Conservation (phyloP, 2,797 vertebrate genomes). For the Squalus acanthias region DNA sequence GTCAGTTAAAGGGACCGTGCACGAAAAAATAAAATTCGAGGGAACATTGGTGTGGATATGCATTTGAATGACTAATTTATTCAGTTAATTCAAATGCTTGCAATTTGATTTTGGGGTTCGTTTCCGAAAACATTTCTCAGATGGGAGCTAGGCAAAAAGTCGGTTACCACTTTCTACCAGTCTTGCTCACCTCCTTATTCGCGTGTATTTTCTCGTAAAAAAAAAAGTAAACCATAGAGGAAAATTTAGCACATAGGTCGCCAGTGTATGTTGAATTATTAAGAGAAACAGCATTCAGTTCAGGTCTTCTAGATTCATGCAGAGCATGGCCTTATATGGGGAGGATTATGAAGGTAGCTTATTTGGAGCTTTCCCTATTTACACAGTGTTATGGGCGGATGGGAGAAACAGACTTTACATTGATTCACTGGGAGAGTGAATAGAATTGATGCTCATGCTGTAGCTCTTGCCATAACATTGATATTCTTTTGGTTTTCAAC, state of each 20-base stretch:
- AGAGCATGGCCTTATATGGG: background rate
- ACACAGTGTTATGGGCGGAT: background rate
- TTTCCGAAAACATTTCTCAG: background rate
- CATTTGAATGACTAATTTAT: background rate
- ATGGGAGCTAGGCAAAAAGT: background rate
- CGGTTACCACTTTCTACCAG: background rate
- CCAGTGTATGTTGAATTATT: background rate
- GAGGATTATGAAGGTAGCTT: background rate
- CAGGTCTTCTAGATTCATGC: background rate
- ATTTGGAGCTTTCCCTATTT: background rate
- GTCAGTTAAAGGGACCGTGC: no score
- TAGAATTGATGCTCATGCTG: background rate
- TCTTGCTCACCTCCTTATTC: no score
- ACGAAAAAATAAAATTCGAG: no score
- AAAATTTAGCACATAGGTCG: background rate
- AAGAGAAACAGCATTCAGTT: background rate
- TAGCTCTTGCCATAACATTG: background rate
- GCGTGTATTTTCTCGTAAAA: no score
- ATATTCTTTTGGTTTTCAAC: background rate
- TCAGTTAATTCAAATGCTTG: background rate
- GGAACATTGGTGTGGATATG: background rate
- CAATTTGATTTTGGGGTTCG: background rate
- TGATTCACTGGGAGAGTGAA: background rate
- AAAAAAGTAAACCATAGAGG: background rate
- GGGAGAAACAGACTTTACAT: background rate